Evolutionary conservation across 2,113 vertebrate genomes (phyloP), one percentile per base, ranked within the genome.

Genomic region (Epinephelus fuscoguttatus): DNA sequence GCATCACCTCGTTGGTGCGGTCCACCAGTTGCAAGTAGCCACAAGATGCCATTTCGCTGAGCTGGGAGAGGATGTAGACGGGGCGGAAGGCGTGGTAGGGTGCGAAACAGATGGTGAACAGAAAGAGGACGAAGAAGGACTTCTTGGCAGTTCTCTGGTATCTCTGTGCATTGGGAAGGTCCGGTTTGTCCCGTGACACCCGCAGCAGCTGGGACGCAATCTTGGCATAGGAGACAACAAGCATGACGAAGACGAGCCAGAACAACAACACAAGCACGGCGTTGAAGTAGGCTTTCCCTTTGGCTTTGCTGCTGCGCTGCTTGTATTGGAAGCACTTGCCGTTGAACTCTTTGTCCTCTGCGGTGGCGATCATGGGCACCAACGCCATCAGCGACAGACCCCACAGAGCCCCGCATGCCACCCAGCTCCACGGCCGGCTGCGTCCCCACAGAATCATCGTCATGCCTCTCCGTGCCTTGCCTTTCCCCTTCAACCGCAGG

Each of bases 71-170:
- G 62, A 99, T 96, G 86, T 98, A 98, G 82, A 95, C 52, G 62
- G 96, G 94, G 11, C 97, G 95, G 70, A 98, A 98, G 14, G 93
- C 42, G 23, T 99, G 98, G 80, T 97, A 99, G 1, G 98, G 98
- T 11, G 93, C 96, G 72, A 99, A 99, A 80, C 97, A 98, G 60
- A 97, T 1, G 0, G 96, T 97, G 84, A 98, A 97, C 90, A 99
- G 96, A 21, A 98, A 95, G 14, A 98, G 95, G 11, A 97, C 95
- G 4, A 99, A 96, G 85, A 99, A 98, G 49, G 97, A 97, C 45
- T 98, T 98, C 67, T 95, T 95, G 50, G 97, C 97, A 0, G 96
- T 97, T 9, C 85, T 85, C 0, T 84, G 81, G 19, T 97, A 97
- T 88, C 92, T 96, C 64, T 85, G 94, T 47, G 96, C 95, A 1